phyloP scores from a whole-genome alignment of 37 sponge, comb jelly and placozoan genomes.

The Beroe forskalii region DNA sequence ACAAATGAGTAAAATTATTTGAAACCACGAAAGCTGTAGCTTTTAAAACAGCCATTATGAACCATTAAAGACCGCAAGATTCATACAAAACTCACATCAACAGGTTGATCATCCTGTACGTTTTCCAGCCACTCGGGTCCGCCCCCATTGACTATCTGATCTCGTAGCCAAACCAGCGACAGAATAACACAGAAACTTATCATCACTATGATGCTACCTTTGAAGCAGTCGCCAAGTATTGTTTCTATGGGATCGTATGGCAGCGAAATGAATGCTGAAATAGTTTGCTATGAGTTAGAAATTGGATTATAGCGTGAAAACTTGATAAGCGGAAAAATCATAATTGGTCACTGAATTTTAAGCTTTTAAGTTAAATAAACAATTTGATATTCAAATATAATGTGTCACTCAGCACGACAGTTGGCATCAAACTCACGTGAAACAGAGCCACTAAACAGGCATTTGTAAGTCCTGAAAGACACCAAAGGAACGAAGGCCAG shows the following conservation, averaged over 20 bases:
- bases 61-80: too few species aligned
- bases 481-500: constrained; percentile 81
- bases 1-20: too few species aligned
- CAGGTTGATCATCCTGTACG: constrained; percentile 66
- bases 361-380: too few species aligned
- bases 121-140: constrained; percentile 79
- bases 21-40: too few species aligned
- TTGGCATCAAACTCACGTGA: neutral
- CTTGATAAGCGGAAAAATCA: too few species aligned
- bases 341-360: too few species aligned
- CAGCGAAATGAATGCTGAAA: neutral
- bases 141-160: constrained; percentile 78
- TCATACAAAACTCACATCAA: constrained; percentile 47
- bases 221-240: constrained; percentile 74
- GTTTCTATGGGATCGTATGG: constrained; percentile 65
- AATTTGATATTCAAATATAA: too few species aligned
- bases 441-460: neutral
- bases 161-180: constrained; percentile 87
- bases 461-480: constrained; percentile 70
- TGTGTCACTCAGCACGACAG: too few species aligned
- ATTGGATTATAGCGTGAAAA: too few species aligned
- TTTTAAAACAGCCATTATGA: too few species aligned
- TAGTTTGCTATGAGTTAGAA: too few species aligned
- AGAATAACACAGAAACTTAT: constrained; percentile 79
- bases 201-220: constrained; percentile 78